Conservation (phyloP, 2,797 vertebrate species). For the Prunella strophiata region DNA sequence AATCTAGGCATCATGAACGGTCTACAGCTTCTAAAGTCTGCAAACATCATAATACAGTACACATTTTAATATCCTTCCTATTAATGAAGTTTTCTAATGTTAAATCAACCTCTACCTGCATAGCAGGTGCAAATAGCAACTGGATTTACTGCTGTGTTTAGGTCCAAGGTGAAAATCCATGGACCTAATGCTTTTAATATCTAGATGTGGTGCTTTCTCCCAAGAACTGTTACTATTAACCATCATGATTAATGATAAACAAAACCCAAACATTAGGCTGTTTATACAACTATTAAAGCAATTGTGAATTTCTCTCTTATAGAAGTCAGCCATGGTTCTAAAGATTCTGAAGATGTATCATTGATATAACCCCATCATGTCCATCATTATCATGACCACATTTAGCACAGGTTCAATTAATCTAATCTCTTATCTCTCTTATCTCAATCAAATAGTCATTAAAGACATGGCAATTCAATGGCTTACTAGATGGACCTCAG, state of each 20-base stretch:
- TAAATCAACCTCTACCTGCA: slow-evolving; percentile 17
- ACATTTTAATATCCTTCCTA: not conserved
- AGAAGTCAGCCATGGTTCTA: not conserved
- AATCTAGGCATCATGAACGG: not conserved
- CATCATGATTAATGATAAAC: not conserved
- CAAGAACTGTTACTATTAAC: slow-evolving; percentile 4
- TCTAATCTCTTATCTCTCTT: not conserved
- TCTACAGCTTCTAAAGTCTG: not conserved
- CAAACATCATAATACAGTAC: not conserved
- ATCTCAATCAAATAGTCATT: not conserved
- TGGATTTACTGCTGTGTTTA: not conserved
- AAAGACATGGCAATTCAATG: not conserved
- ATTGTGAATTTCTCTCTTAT: not conserved
- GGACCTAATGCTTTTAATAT: not conserved
- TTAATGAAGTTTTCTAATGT: not conserved
- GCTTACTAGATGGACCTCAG: not conserved
- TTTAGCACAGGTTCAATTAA: not conserved
- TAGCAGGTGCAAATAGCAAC: not conserved
- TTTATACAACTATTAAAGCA: not conserved
- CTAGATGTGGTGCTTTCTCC: not conserved
- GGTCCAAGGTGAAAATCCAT: not conserved
- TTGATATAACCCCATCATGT: not conserved
- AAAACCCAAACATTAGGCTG: not conserved
- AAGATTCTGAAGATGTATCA: not conserved
- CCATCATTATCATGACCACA: not conserved